Base-by-base conservation (phyloP, 2,113 vertebrate genomes). In the Pandion haliaetus region DNA sequence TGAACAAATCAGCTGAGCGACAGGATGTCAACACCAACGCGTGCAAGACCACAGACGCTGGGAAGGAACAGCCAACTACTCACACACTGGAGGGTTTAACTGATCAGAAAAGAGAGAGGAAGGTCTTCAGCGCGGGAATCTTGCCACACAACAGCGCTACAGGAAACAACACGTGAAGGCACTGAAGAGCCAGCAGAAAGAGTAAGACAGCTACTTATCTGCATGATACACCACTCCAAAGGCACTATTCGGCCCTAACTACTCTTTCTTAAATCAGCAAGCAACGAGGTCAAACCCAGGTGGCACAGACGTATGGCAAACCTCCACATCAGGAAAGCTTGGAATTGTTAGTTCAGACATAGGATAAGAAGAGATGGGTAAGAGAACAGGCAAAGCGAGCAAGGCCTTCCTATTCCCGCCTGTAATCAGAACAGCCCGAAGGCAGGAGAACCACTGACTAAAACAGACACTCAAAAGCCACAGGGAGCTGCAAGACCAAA, bases 271-370 rank as follows among this genome's bases (percentile, higher is more conserved):
- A 70, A 62, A 54, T 17, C 47, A 47, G 23, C 28, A 58, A 26
- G 40, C 12, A n/a, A n/a, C n/a, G n/a, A n/a, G 12, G 24, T 67
- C 61, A 69, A 38, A 67, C 8, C 24, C 8, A 6, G 18, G 25
- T 36, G 20, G 32, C 0, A 6, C 8, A 31, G 72, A 49, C 1
- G 0, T 6, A 58, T 0, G 6, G 78, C 57, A 82, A 90, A 67
- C 8, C 67, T 67, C 16, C 20, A 13, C 13, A 45, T 17, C 1
- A 5, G 49, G 31, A 84, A 84, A 89, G 52, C 31, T 1, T 76
- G 17, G 49, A 86, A 87, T 3, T 63, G 5, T 32, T 52, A 47
- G 8, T 44, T 88, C 28, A 47, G 38, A 78, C 26, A 38, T 0
- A 8, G 28, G 17, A 4, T 52, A 63, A 89, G 24, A 73, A 54